Percentiles rank a stretch among this genome's conserved stretches.
These are phyloP conservation scores for Urocynchramus pylzowi DNA, from an alignment of 2,113 vertebrate species.

Conservation along the genomic window DNA sequence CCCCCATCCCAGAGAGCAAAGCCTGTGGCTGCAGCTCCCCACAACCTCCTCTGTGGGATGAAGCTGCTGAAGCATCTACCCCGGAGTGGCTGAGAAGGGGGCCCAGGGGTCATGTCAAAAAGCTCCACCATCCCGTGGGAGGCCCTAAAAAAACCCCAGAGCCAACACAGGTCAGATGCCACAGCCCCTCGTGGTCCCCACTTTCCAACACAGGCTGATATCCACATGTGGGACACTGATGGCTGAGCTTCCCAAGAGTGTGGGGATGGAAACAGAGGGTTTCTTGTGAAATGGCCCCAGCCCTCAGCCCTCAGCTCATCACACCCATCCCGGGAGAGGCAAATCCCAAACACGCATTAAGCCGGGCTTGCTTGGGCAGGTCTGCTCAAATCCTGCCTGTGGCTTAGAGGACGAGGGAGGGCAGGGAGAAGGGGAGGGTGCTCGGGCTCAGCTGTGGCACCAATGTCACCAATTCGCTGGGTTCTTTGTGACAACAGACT, in stretches of 20 bases:
- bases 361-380: background rate
- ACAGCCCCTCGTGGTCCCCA: background rate
- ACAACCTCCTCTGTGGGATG: fast-evolving
- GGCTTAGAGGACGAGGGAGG: background rate
- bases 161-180: background rate
- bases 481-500: background rate
- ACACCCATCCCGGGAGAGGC: background rate
- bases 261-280: background rate
- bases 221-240: fast-evolving
- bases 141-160: background rate
- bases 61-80: background rate
- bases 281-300: background rate
- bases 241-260: background rate
- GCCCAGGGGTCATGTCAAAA: fast-evolving
- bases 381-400: background rate
- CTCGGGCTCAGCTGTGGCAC: fast-evolving
- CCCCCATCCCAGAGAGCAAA: background rate
- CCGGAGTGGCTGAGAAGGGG: fast-evolving
- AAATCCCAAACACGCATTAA: background rate
- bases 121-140: background rate
- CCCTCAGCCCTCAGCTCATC: background rate
- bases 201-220: background rate
- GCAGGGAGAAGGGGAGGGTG: background rate
- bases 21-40: fast-evolving
- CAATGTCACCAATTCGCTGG: fast-evolving